A percentile compares a stretch with the other conserved stretches of the same genome.
phyloP scores from a whole-genome alignment of 2,113 vertebrate species.

The Marcusenius ussheri region DNA sequence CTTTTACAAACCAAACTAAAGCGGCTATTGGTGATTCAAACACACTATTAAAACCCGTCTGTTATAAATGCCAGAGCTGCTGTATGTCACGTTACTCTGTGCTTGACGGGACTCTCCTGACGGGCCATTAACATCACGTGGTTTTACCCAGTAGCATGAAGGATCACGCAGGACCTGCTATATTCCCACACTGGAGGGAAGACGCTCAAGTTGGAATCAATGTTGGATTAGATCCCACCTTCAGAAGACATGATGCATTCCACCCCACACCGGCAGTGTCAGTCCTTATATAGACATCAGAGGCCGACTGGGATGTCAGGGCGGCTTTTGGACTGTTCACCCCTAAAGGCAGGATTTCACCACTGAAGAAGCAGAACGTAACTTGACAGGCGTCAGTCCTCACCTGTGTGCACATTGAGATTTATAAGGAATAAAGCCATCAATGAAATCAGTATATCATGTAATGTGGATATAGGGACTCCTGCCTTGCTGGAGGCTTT shows the following conservation, averaged over 20 bases:
- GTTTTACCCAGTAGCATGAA: neutral
- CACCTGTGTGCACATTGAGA: neutral
- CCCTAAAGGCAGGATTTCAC: neutral
- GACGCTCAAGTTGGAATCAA: neutral
- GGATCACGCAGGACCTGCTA: neutral
- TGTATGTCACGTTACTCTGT: neutral
- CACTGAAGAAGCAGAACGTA: neutral
- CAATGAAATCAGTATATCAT: neutral
- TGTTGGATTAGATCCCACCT: neutral
- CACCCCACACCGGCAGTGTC: neutral
- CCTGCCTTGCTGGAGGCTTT: neutral
- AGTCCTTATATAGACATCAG: neutral
- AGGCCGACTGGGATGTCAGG: neutral
- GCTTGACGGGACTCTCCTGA: neutral
- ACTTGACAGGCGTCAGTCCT: neutral
- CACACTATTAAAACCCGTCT: neutral
- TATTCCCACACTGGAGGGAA: neutral
- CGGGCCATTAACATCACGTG: neutral
- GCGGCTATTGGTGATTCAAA: neutral
- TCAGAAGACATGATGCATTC: neutral
- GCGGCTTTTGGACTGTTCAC: neutral
- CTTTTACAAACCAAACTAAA: neutral
- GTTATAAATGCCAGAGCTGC: neutral
- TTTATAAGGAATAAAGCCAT: neutral
- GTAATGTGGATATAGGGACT: neutral